phyloP scores from a whole-genome alignment of 2,888 invertebrate genomes.

The Diachrysia chrysitis region DNA sequence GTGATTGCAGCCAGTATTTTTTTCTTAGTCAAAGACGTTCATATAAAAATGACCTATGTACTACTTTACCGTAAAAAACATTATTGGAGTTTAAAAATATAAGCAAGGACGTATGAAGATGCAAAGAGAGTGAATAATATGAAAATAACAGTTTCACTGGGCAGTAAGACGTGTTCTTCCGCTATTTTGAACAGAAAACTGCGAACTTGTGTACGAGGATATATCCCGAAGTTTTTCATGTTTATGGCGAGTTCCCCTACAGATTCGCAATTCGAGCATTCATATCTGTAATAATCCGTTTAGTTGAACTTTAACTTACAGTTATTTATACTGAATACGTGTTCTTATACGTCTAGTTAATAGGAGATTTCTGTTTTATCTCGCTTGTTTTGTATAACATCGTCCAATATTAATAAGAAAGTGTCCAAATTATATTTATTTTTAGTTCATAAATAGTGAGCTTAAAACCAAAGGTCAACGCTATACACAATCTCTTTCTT shows the following conservation, averaged over 20 bases:
- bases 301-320: constrained; percentile 29
- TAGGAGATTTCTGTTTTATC: neutral
- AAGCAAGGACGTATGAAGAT: neutral
- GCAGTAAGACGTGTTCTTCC: constrained; percentile 21
- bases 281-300: constrained; percentile 38
- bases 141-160: constrained; percentile 21
- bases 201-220: constrained; percentile 28
- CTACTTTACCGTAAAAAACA: no score
- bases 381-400: neutral
- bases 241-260: constrained; percentile 30
- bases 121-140: constrained; percentile 8
- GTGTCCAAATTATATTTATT: no score
- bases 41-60: no score
- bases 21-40: no score
- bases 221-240: constrained; percentile 35
- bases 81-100: neutral
- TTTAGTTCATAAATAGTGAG: no score
- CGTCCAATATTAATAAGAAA: no score
- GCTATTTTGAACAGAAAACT: constrained; percentile 27
- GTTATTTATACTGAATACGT: constrained; percentile 17
- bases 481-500: neutral
- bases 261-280: constrained; percentile 31
- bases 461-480: no score
- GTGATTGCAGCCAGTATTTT: neutral
- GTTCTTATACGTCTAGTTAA: neutral